Evolutionary conservation across 92 coral and sea anemone species (phyloP), one percentile per base, ranked within the genome.

Genomic region (Paragorgia papillata): DNA sequence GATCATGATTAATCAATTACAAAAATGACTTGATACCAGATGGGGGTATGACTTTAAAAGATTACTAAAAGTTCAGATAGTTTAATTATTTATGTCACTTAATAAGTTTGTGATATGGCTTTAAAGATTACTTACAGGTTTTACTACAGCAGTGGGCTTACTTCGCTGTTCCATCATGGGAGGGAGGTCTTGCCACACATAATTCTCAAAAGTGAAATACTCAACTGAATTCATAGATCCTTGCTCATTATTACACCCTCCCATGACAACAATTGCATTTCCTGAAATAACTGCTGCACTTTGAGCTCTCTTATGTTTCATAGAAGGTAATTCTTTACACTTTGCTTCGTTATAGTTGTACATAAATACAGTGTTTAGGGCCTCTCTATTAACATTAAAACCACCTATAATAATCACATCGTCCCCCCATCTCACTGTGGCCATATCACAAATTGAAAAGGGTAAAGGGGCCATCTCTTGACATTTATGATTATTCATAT

Each of bases 281-380:
- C 83, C 79, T 80, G 83, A 73, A 17, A 80, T 71, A n/a, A 86
- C 88, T 2, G 94, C 97, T 0, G 97, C 75, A 63, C 98, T 88
- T 14, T 90, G 95, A 33, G 85, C 84, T 1, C 98, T 90, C 71
- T 76, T 91, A 46, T 84, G 66, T 49, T 86, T 86, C 98, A 94
- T 94, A 0, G 88, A 82, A 0, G 97, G 89, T 6, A 91, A 60
- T 30, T 20, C 48, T 7, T 79, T 46, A 91, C 94, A 88, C 78
- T 86, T 79, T 30, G 90, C 91, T 59, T 83, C 79, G 13, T 79
- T 79, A 15, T 86, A 89, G 71, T 86, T 89, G 71, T 69, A 69
- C 76, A 37, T 69, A 15, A 46, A 24, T 19, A 50, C 76, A 44
- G 76, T 1, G 6, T 69, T 69, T 20, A 69, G 32, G 13, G 9